phyloP scores from a whole-genome alignment of 1,140 invertebrate species.

The Orussus abietinus region DNA sequence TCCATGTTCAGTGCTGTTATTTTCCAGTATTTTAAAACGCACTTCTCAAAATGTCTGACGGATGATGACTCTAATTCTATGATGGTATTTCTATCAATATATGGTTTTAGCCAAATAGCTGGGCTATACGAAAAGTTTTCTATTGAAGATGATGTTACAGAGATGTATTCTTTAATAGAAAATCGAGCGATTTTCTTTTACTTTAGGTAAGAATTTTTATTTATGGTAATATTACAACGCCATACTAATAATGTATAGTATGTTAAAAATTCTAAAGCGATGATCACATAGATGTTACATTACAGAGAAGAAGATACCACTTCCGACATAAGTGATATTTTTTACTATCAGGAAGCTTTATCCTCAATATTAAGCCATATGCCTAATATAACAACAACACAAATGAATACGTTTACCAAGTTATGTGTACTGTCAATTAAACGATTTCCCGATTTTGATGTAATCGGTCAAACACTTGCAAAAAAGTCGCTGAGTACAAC shows the following conservation, averaged over 20 bases:
- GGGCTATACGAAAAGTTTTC: conserved; percentile 28
- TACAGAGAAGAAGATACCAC: conserved; percentile 23
- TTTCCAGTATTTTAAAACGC: conserved; percentile 28
- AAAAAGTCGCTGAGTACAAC: conserved; percentile 40
- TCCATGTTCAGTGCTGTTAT: conserved; percentile 3
- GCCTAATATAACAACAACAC: conserved; percentile 36
- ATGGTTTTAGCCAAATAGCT: conserved; percentile 41
- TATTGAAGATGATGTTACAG: conserved; percentile 17
- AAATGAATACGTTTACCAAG: conserved; percentile 43
- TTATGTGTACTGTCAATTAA: conserved; percentile 39
- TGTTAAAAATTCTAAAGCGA: not conserved
- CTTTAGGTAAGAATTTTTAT: conserved; percentile 25
- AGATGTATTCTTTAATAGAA: conserved; percentile 35
- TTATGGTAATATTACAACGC: conserved; percentile 11
- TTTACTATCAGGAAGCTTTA: conserved; percentile 39
- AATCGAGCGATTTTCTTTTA: conserved; percentile 28
- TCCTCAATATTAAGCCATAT: conserved; percentile 41
- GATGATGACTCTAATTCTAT: conserved; percentile 8
- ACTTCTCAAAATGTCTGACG: conserved; percentile 18
- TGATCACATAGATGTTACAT: conserved; percentile 5
- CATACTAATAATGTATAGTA: conserved; percentile 5
- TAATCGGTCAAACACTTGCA: conserved; percentile 28
- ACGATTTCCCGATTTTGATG: conserved; percentile 47
- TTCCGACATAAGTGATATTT: conserved; percentile 28
- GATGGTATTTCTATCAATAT: conserved; percentile 25